These are phyloP conservation scores for Phoxinus dragarum DNA, from an alignment of 2,797 vertebrate genomes.

Conservation along the genomic window DNA sequence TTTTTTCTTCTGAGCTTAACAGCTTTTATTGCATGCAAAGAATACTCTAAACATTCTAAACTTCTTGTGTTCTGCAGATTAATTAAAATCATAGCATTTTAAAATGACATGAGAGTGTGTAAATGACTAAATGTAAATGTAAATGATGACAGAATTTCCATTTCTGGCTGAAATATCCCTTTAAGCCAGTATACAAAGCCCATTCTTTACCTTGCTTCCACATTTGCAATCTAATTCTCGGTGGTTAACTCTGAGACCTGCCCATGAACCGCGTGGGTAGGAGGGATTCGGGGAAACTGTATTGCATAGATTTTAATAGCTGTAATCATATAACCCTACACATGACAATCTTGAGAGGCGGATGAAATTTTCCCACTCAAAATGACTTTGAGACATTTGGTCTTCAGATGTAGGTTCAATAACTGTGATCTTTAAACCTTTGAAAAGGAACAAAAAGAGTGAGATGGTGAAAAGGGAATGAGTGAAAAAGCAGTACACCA, in stretches of 20 bases:
- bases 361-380: constrained; percentile 26
- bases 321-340: constrained; percentile 10
- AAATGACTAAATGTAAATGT: no score
- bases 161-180: no score
- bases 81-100: neutral
- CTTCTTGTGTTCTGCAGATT: neutral
- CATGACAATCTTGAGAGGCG: constrained; percentile 13
- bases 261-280: neutral
- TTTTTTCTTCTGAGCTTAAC: neutral
- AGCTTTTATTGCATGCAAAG: neutral
- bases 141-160: no score
- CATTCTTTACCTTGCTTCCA: constrained; percentile 8
- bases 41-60: neutral
- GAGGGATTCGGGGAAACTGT: constrained; percentile 17
- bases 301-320: constrained; percentile 39
- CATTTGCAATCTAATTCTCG: constrained; percentile 18
- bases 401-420: constrained; percentile 28
- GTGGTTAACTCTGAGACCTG: constrained; percentile 29
- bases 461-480: neutral
- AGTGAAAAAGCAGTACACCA: constrained; percentile 49
- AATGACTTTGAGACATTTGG: constrained; percentile 15
- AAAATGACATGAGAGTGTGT: neutral
- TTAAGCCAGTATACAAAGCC: neutral
- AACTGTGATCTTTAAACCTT: constrained; percentile 44
- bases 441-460: neutral